phyloP scores from a whole-genome alignment of 2,797 vertebrate species.

The Botia kubotai region DNA sequence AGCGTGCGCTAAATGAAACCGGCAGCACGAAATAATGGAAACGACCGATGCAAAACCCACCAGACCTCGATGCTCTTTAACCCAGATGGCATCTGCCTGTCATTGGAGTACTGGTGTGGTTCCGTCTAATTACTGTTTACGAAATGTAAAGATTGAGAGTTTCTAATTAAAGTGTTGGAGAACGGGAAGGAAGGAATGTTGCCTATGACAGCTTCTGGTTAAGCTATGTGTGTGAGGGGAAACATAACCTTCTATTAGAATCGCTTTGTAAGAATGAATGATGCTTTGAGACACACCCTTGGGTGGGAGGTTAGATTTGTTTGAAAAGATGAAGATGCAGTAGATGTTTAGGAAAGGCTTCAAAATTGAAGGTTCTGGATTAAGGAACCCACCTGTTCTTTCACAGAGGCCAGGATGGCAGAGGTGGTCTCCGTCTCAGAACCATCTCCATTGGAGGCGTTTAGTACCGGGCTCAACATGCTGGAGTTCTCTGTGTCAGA shows the following conservation, averaged over 20 bases:
- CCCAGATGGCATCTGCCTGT: conserved; percentile 36
- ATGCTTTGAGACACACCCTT: neutral
- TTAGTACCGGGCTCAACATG: conserved; percentile 94
- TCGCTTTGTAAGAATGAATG: conserved; percentile 1
- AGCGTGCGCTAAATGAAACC: conserved; percentile 37
- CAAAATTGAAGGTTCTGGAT: neutral
- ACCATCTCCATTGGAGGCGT: conserved; percentile 93
- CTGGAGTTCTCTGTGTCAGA: conserved; percentile 88
- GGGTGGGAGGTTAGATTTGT: neutral
- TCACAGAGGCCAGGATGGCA: conserved; percentile 96
- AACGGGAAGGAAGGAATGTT: conserved; percentile 5
- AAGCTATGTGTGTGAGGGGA: neutral
- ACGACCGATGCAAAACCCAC: neutral
- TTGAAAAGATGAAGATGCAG: neutral
- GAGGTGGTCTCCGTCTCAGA: conserved; percentile 98
- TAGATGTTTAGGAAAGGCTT: neutral
- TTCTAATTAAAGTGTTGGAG: conserved; percentile 38
- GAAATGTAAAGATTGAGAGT: conserved; percentile 38
- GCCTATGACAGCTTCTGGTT: neutral
- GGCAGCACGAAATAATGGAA: conserved; percentile 17
- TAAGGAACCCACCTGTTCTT: conserved; percentile 89
- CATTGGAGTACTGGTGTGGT: conserved; percentile 35
- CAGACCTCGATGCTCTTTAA: conserved; percentile 33
- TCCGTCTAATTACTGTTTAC: conserved; percentile 55
- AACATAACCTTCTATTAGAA: neutral